These are phyloP conservation scores for Gnatocerus cornutus DNA, from an alignment of 2,888 invertebrate species.

Conservation along the genomic window DNA sequence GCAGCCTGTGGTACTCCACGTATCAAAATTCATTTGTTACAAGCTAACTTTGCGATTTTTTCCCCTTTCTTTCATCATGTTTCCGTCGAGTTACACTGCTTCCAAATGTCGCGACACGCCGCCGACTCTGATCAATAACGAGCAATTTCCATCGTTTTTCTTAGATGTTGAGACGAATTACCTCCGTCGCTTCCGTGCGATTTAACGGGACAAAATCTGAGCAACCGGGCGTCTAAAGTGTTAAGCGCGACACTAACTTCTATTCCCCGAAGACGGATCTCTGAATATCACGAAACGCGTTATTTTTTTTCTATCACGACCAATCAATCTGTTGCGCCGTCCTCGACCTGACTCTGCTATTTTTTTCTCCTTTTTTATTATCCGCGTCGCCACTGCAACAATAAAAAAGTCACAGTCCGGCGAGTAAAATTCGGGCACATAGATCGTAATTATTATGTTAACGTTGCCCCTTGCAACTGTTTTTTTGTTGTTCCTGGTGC, in stretches of 20 bases:
- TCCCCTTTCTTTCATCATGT: slow-evolving; percentile 10
- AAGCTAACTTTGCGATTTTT: not conserved
- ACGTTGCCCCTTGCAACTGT: slow-evolving; percentile 1
- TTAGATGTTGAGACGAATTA: slow-evolving; percentile 19
- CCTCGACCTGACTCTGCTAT: not conserved
- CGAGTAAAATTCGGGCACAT: not conserved
- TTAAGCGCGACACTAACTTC: too few species aligned
- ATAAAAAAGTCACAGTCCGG: not conserved
- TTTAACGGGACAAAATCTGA: not conserved
- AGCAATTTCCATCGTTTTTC: slow-evolving; percentile 34
- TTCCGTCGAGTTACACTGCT: slow-evolving; percentile 7
- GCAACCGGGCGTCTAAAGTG: too few species aligned
- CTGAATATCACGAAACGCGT: too few species aligned
- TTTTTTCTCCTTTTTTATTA: not conserved
- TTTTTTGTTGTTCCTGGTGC: not conserved
- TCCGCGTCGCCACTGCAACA: not conserved
- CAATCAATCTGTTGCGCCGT: not conserved
- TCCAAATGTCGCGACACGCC: slow-evolving; percentile 22
- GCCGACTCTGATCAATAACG: slow-evolving; percentile 27
- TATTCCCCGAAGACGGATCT: too few species aligned
- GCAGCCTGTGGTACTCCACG: too few species aligned
- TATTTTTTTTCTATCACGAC: too few species aligned
- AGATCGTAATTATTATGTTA: slow-evolving; percentile 13
- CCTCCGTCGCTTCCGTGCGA: slow-evolving; percentile 10
- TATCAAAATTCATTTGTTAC: too few species aligned